These are phyloP conservation scores for Serranus cabrilla DNA, from an alignment of 2,797 vertebrate genomes.

Conservation along the genomic window DNA sequence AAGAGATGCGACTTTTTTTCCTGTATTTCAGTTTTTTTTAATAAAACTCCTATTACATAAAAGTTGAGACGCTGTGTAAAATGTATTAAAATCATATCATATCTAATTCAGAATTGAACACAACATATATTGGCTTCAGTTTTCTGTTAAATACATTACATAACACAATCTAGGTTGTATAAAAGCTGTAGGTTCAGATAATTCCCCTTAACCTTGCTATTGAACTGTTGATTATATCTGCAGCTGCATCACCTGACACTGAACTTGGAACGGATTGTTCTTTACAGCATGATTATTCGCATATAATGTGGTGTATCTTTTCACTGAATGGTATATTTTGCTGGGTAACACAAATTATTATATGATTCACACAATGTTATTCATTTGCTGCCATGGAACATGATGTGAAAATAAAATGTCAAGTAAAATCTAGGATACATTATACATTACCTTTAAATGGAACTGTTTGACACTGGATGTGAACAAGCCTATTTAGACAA, in stretches of 20 bases:
- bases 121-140: no score
- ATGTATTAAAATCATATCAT: no score
- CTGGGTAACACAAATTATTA: conserved; percentile 9
- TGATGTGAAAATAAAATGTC: conserved; percentile 39
- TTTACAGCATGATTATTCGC: conserved; percentile 14
- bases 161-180: no score
- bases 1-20: not conserved
- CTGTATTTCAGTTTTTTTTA: no score
- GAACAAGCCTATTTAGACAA: conserved; percentile 35
- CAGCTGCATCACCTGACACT: conserved; percentile 17
- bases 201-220: not conserved
- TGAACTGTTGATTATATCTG: conserved; percentile 7
- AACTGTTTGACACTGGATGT: conserved; percentile 31
- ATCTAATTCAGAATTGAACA: no score
- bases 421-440: conserved; percentile 28
- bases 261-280: conserved; percentile 14
- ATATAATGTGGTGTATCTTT: conserved; percentile 1
- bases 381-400: conserved; percentile 24
- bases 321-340: conserved; percentile 9
- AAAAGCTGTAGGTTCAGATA: not conserved
- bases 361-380: conserved; percentile 28
- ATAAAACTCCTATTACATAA: no score
- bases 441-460: conserved; percentile 21
- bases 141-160: no score
- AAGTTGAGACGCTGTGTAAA: no score